phyloP scores from a whole-genome alignment of 92 coral and sea anemone species.

The Parazoanthus atlanticus region DNA sequence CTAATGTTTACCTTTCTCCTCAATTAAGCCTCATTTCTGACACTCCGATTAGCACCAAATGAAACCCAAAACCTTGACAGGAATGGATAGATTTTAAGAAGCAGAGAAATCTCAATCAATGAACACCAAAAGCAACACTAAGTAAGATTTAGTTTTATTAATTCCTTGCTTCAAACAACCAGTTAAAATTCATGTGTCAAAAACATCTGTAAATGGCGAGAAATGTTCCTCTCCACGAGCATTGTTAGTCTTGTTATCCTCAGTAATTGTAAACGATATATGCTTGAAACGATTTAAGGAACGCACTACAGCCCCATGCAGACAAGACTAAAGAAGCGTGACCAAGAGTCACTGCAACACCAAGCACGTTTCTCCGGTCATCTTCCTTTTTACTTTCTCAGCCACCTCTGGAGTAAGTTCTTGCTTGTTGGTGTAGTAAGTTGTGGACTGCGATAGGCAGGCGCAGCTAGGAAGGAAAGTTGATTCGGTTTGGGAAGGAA shows the following conservation, averaged over 20 bases:
- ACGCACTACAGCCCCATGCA: slow-evolving; percentile 93
- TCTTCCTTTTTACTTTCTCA: slow-evolving; percentile 69
- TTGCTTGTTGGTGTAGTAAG: slow-evolving; percentile 55
- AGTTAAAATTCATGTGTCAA: background rate
- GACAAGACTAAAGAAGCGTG: slow-evolving; percentile 84
- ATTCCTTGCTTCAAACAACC: too few relatives aligned
- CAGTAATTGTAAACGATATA: slow-evolving; percentile 80
- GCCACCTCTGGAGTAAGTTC: slow-evolving; percentile 61
- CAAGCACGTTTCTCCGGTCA: slow-evolving; percentile 71
- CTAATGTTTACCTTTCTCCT: too few relatives aligned
- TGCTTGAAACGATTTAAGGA: slow-evolving; percentile 61
- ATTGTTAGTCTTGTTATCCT: slow-evolving; percentile 88
- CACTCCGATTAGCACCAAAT: too few relatives aligned
- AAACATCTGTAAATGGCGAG: slow-evolving; percentile 67
- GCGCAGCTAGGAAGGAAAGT: slow-evolving; percentile 76
- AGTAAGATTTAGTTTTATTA: too few relatives aligned
- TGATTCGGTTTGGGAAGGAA: slow-evolving; percentile 71
- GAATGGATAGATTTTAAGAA: too few relatives aligned
- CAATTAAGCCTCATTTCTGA: too few relatives aligned
- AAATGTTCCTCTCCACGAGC: slow-evolving; percentile 75
- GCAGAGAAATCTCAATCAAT: too few relatives aligned
- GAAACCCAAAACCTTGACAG: too few relatives aligned
- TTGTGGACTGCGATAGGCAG: slow-evolving; percentile 73
- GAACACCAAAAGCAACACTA: too few relatives aligned
- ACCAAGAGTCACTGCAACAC: slow-evolving; percentile 65